phyloP scores from a whole-genome alignment of 2,797 vertebrate species.

The Lates japonicus region DNA sequence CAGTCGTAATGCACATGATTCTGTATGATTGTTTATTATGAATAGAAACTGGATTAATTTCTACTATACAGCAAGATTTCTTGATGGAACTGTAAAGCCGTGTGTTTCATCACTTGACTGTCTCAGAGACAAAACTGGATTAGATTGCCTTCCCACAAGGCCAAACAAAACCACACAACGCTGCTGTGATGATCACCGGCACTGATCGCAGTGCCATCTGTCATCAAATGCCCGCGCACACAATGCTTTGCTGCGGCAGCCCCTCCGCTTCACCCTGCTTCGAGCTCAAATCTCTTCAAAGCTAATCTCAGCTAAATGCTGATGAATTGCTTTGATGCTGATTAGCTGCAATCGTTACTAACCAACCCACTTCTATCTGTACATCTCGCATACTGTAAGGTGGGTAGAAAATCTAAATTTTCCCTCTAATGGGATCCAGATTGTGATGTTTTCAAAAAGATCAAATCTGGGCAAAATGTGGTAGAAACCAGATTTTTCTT shows the following conservation, averaged over 20 bases:
- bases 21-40: not conserved
- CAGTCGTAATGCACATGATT: not conserved
- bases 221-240: conserved; percentile 40
- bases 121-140: conserved; percentile 49
- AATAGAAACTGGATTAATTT: conserved; percentile 8
- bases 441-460: conserved; percentile 36
- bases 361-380: conserved; percentile 24
- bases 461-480: conserved; percentile 17
- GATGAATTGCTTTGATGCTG: conserved; percentile 53
- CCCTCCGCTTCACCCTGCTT: conserved; percentile 19
- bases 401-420: conserved; percentile 35
- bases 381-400: conserved; percentile 16
- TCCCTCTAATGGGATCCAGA: conserved; percentile 25
- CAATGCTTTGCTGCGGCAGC: conserved; percentile 51
- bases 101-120: conserved; percentile 37
- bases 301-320: conserved; percentile 66
- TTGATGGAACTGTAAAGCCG: conserved; percentile 36
- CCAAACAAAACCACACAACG: conserved; percentile 39
- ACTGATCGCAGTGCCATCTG: conserved; percentile 58
- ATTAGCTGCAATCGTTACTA: conserved; percentile 45
- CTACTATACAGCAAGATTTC: not conserved
- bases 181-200: conserved; percentile 43
- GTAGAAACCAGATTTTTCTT: conserved; percentile 2
- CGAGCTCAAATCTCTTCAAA: conserved; percentile 47
- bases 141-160: conserved; percentile 38